These are phyloP conservation scores for Acanthiza pusilla DNA, from an alignment of 2,797 vertebrate species.

Conservation along the genomic window DNA sequence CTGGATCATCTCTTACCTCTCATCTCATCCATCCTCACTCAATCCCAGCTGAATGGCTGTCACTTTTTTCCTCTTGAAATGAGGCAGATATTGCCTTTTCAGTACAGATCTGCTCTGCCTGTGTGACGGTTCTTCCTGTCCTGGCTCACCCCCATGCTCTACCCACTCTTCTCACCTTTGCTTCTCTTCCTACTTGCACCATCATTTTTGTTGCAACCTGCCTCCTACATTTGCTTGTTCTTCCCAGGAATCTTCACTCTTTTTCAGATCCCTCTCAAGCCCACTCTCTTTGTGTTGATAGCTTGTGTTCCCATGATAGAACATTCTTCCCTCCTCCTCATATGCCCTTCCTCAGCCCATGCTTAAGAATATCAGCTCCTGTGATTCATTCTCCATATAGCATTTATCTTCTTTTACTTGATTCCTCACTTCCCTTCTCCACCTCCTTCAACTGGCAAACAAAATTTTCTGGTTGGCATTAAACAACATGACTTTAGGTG, in stretches of 20 bases:
- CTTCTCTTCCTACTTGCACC: neutral
- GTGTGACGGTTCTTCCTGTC: neutral
- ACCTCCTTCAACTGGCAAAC: conserved; percentile 29
- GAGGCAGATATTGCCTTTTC: neutral
- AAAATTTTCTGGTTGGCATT: neutral
- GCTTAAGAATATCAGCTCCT: neutral
- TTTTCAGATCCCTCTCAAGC: neutral
- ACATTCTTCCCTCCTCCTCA: conserved; percentile 29
- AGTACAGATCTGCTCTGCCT: neutral
- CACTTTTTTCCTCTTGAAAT: neutral
- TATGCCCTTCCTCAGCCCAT: neutral
- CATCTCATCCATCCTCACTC: neutral
- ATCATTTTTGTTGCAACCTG: neutral
- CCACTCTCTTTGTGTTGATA: neutral
- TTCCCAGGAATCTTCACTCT: neutral
- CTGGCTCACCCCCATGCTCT: neutral
- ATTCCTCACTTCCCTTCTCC: neutral
- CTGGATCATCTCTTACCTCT: neutral
- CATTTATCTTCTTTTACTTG: neutral
- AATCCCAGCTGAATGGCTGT: neutral
- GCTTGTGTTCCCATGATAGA: conserved; percentile 12
- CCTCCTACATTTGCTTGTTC: conserved; percentile 9
- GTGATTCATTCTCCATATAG: conserved; percentile 10
- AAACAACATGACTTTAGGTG: neutral
- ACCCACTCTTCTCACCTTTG: conserved; percentile 23